A percentile compares a stretch with the other conserved stretches of the same genome.
Conservation (phyloP, 2,888 invertebrate species). For the Ochlodes sylvanus region DNA sequence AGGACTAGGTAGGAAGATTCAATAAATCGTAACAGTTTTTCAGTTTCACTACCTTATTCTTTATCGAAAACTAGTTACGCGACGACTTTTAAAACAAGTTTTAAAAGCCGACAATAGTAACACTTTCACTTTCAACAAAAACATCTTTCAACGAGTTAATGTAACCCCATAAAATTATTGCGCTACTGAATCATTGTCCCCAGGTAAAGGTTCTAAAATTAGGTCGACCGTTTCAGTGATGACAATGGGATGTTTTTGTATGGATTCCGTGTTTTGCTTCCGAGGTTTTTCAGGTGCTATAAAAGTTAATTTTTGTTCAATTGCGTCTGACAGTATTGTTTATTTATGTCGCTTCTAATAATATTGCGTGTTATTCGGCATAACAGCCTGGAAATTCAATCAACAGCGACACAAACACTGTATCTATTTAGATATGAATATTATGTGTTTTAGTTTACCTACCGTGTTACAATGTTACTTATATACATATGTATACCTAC, state of each 20-base stretch:
- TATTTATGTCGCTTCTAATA: neutral
- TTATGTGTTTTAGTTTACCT: too few relatives aligned
- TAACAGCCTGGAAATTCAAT: too few relatives aligned
- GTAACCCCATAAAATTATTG: slow-evolving; percentile 56
- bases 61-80: neutral
- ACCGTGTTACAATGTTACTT: too few relatives aligned
- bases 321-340: neutral
- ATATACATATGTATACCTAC: too few relatives aligned
- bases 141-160: slow-evolving; percentile 38
- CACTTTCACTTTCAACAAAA: slow-evolving; percentile 77
- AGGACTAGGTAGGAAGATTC: too few relatives aligned
- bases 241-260: slow-evolving; percentile 27
- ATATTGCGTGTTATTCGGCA: neutral
- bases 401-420: too few relatives aligned
- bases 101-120: slow-evolving; percentile 13
- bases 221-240: slow-evolving; percentile 37
- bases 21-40: too few relatives aligned
- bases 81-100: neutral
- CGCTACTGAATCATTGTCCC: slow-evolving; percentile 41
- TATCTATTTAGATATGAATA: too few relatives aligned
- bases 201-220: slow-evolving; percentile 44
- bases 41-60: too few relatives aligned
- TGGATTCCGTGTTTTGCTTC: slow-evolving; percentile 15
- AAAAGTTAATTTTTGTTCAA: slow-evolving; percentile 18
- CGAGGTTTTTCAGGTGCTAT: slow-evolving; percentile 19